Evolutionary conservation across 2,113 vertebrate species (phyloP).

Genomic region (Grantiella picta): DNA sequence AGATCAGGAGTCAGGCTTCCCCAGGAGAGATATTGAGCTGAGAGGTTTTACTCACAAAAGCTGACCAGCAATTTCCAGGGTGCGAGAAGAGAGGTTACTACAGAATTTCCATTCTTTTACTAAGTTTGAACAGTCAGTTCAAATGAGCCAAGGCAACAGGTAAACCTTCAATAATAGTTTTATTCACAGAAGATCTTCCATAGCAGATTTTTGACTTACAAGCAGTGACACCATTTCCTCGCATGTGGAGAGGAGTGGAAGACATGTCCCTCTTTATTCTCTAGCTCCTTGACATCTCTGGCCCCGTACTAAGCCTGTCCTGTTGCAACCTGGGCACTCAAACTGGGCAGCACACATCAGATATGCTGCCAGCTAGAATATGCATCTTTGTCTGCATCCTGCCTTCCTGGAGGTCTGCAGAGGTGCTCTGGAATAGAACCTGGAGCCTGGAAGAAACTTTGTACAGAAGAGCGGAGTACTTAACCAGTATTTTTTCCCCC

Average conservation of each 20-base stretch:
- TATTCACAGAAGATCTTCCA: neutral
- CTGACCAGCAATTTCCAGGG: neutral
- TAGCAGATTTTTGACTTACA: neutral
- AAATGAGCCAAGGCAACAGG: neutral
- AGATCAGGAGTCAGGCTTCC: neutral
- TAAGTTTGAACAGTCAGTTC: neutral
- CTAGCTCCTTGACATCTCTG: neutral
- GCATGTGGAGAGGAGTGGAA: neutral
- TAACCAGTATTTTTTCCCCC: neutral
- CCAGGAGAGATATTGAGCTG: neutral
- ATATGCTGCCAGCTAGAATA: too few species aligned
- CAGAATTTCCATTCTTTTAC: neutral
- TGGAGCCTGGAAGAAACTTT: neutral
- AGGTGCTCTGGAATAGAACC: neutral
- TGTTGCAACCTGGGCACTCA: neutral
- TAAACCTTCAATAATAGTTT: neutral
- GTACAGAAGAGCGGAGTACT: neutral
- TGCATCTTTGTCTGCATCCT: neutral
- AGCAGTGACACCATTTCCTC: neutral
- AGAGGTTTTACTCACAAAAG: neutral
- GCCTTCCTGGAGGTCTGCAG: neutral
- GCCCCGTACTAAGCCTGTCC: neutral
- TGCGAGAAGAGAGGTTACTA: accelerated
- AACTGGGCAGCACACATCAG: neutral
- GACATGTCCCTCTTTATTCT: neutral